phyloP scores from a whole-genome alignment of 2,797 vertebrate genomes.

The Chelidonichthys spinosus region DNA sequence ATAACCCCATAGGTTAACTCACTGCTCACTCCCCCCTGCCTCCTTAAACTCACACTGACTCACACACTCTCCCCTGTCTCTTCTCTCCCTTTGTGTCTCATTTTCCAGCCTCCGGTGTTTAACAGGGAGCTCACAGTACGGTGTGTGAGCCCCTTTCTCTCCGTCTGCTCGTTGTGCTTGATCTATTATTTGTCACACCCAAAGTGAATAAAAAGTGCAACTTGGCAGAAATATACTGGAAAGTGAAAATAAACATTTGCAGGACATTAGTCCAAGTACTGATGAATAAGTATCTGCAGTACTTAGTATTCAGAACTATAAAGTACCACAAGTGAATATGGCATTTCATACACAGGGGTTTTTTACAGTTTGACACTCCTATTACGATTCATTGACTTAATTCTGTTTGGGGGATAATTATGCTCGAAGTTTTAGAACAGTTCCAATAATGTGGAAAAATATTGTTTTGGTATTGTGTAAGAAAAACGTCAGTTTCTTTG shows the following conservation, averaged over 20 bases:
- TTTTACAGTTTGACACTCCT: background rate
- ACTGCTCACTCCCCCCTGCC: background rate
- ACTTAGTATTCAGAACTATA: background rate
- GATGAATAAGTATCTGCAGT: background rate
- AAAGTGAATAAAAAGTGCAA: slow-evolving; percentile 15
- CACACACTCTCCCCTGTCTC: background rate
- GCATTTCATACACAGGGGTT: background rate
- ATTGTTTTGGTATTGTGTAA: background rate
- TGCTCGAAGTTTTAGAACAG: background rate
- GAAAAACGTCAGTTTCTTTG: no score
- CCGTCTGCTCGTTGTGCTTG: slow-evolving; percentile 11
- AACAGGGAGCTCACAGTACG: slow-evolving; percentile 3
- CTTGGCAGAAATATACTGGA: slow-evolving; percentile 1
- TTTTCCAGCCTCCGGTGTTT: slow-evolving; percentile 25
- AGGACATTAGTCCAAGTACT: background rate
- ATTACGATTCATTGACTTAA: background rate
- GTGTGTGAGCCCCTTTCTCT: slow-evolving; percentile 5
- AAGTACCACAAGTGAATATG: background rate
- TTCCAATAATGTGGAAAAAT: background rate
- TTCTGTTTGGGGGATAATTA: background rate
- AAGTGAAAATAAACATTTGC: slow-evolving; percentile 2
- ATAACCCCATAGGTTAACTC: slow-evolving; percentile 1
- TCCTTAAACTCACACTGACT: slow-evolving; percentile 5
- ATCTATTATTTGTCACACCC: slow-evolving; percentile 18
- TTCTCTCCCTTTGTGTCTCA: slow-evolving; percentile 20